phyloP scores from a whole-genome alignment of 2,888 invertebrate genomes.

The Macrophya alboannulata region DNA sequence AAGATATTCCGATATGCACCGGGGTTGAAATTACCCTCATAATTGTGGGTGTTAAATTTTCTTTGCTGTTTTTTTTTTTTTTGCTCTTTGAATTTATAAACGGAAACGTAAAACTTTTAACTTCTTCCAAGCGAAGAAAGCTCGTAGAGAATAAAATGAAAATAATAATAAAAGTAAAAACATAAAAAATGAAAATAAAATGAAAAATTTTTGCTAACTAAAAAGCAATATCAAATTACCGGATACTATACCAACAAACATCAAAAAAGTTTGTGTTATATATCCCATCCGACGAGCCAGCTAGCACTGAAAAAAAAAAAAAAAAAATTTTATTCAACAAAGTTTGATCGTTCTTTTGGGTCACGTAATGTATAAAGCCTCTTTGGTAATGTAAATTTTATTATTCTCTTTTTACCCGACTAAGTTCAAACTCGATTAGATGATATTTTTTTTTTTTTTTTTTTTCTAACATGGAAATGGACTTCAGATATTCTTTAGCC shows the following conservation, averaged over 20 bases:
- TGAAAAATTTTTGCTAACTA: background rate
- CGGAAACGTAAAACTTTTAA: background rate
- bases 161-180: background rate
- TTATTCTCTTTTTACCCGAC: background rate
- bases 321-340: background rate
- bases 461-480: background rate
- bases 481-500: background rate
- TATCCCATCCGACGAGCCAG: background rate
- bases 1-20: background rate
- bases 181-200: background rate
- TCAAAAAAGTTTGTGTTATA: background rate
- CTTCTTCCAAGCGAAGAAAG: background rate
- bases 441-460: background rate
- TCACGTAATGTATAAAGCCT: background rate
- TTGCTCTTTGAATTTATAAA: background rate
- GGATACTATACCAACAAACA: background rate
- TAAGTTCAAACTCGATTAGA: background rate
- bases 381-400: background rate
- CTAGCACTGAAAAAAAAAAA: background rate
- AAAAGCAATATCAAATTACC: conserved; percentile 3
- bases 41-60: background rate
- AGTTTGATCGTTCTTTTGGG: conserved; percentile 2
- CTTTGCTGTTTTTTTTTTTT: too few species aligned
- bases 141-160: background rate
- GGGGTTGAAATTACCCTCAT: background rate